Evolutionary conservation across 2,888 invertebrate genomes (phyloP), one percentile per base, ranked within the genome.

Genomic region (Gryllus longicercus): DNA sequence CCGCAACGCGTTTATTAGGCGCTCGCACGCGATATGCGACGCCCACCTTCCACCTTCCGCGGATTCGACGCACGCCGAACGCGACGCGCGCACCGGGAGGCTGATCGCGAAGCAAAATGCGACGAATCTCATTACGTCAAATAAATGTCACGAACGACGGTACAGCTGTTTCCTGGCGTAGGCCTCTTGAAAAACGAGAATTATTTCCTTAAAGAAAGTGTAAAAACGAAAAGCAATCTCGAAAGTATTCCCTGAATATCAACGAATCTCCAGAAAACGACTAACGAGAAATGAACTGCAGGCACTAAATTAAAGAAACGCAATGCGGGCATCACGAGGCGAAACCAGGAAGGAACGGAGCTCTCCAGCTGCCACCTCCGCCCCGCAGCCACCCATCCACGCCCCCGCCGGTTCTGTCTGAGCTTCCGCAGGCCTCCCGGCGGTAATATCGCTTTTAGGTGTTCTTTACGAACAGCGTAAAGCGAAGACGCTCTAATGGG

Each of bases 1-100:
- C 63, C 63, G n/a, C 63, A n/a, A 38, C n/a, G 63, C 63, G 63
- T 63, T 63, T 63, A 63, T 63, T 63, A 63, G 63, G 63, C 63
- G 63, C 16, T 63, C 63, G 63, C 63, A 63, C 63, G n/a, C 63
- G 16, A 63, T 63, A 8, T n/a, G 63, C n/a, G 63, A 18, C 63
- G 63, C 63, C 63, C 63, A 63, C 63, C n/a, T 63, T 63, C 63
- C n/a, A n/a, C 63, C 63, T 18, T 63, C 63, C 16, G n/a, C n/a
- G 63, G 63, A 63, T 63, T 63, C 12, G 14, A 18, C 63, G 63
- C 63, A n/a, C 63, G 14, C 8, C 63, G 8, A 18, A 14, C n/a
- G 63, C 8, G 4, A 14, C n/a, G 63, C 63, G 63, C 38, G 5
- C 38, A 63, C 63, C 63, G n/a, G 14, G 0, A 63, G n/a, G 63